phyloP scores from a whole-genome alignment of 2,888 invertebrate species.

The Philhelius pedissequus region DNA sequence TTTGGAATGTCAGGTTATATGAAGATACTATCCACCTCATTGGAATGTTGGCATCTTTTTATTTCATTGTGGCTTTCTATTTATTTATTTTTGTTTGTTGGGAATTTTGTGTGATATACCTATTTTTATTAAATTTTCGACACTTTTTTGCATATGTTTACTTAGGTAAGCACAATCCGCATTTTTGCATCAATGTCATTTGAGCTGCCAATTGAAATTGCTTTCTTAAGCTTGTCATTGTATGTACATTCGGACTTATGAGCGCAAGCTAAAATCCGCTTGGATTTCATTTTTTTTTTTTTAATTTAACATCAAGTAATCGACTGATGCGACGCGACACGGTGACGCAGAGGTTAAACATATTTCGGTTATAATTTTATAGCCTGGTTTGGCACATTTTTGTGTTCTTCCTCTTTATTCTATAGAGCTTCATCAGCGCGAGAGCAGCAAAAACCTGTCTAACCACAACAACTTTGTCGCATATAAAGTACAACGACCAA shows the following conservation, averaged over 20 bases:
- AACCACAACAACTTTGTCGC: slow-evolving; percentile 25
- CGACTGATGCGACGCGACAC: too few species aligned
- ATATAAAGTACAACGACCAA: background rate
- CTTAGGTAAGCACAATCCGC: slow-evolving; percentile 13
- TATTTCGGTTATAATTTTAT: slow-evolving; percentile 49
- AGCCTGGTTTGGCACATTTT: slow-evolving; percentile 26
- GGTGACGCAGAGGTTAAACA: background rate
- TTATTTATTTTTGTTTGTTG: background rate
- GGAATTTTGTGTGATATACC: slow-evolving; percentile 9
- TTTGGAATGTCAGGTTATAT: slow-evolving; percentile 5
- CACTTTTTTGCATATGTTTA: background rate
- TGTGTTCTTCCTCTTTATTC: slow-evolving; percentile 8
- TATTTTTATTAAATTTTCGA: background rate
- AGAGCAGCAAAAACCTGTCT: slow-evolving; percentile 33
- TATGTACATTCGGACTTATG: background rate
- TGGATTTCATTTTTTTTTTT: slow-evolving; percentile 1
- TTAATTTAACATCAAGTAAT: background rate
- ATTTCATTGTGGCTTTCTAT: slow-evolving; percentile 15
- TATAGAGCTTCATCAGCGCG: background rate
- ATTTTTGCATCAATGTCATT: slow-evolving; percentile 39
- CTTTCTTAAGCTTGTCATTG: background rate
- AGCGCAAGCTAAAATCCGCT: background rate
- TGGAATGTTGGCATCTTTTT: slow-evolving; percentile 42
- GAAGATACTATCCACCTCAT: slow-evolving; percentile 21
- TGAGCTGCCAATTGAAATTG: slow-evolving; percentile 33